phyloP scores from a whole-genome alignment of 1,140 invertebrate species.

The Popillia japonica region DNA sequence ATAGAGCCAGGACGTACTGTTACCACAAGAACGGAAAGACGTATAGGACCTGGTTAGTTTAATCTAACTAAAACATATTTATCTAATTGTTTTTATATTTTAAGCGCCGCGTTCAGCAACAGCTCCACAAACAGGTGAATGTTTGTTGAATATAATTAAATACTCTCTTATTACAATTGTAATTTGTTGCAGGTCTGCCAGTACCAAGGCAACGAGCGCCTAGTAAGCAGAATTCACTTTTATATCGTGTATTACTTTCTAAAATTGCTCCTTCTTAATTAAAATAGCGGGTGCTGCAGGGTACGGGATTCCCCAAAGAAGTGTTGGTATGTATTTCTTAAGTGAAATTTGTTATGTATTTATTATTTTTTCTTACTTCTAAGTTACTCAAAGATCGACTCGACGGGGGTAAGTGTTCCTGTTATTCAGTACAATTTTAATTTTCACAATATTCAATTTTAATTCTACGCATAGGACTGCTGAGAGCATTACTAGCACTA shows the following conservation, averaged over 20 bases:
- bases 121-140: background rate
- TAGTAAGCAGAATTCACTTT: background rate
- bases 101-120: background rate
- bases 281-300: background rate
- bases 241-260: background rate
- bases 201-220: background rate
- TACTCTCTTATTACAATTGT: background rate
- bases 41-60: background rate
- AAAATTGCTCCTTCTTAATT: background rate
- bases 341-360: background rate
- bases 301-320: background rate
- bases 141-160: background rate
- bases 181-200: background rate
- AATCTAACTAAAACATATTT: background rate
- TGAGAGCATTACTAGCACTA: background rate
- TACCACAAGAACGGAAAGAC: constrained; percentile 9
- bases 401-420: background rate
- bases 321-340: background rate
- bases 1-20: background rate
- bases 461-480: background rate
- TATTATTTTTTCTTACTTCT: background rate
- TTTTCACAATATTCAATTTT: background rate
- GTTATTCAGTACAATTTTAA: background rate
- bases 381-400: background rate
- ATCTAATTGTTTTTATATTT: background rate